Base-by-base conservation (phyloP, 92 coral and sea anemone species). In the Galaxea fascicularis region DNA sequence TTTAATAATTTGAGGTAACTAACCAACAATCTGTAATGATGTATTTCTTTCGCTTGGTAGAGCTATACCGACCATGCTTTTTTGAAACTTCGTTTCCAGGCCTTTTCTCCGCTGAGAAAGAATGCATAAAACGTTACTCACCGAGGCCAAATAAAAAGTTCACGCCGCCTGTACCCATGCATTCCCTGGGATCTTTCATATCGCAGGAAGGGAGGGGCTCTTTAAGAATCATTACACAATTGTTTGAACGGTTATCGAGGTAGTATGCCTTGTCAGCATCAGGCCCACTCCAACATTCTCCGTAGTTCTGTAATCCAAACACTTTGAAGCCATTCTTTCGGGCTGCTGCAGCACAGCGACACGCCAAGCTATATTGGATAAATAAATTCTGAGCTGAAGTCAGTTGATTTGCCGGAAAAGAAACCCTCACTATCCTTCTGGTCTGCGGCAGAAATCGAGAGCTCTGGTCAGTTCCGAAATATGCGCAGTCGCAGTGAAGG, bases 201-300 rank as follows among this genome's bases (percentile, higher is more conserved):
- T 88, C 85, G 53, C 94, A 91, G 0, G 84, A 44, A 17, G 90
- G 90, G 44, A 27, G 70, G 14, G 77, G 86, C 4, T 70, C 41
- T 41, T 29, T 51, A 13, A 87, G 79, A 28, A 57, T 25, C 82
- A 72, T 52, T 17, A 88, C 30, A 59, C 94, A 91, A 0, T 45
- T 17, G 31, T 56, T 64, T 39, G 92, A 88, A 10, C 7, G 41
- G 0, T 76, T 72, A 21, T 84, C 87, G 11, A 67, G 79, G 45
- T 53, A 31, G 62, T 84, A 88, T 0, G 64, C 66, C 4, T 54
- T 65, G 26, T 39, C 79, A n/a, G 72, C 87, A 67, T 68, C 76
- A 78, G 78, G 62, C 27, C 94, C 94, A 45, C 89, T 85, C 94
- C 94, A 91, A 60, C 94, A 91, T 65, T 91, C 94, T 22, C 80